Conservation (phyloP, 2,113 vertebrate genomes). For the Stercorarius parasiticus region DNA sequence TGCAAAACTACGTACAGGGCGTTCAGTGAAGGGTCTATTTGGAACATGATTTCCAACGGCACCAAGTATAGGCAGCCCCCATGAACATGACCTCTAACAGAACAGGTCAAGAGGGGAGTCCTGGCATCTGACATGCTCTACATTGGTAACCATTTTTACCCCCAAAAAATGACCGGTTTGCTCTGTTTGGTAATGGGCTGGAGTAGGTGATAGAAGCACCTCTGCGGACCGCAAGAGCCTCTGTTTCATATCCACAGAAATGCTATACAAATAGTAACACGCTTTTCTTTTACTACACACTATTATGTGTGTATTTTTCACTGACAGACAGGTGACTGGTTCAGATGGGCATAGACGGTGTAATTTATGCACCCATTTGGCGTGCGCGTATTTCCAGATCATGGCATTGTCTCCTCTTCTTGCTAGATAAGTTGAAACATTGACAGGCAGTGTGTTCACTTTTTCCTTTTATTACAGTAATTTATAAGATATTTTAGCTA, state of each 20-base stretch:
- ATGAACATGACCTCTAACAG: background rate
- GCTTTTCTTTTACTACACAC: background rate
- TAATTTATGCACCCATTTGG: conserved; percentile 70
- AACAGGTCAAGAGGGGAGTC: background rate
- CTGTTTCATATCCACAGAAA: background rate
- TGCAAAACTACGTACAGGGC: background rate
- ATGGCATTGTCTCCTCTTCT: conserved; percentile 74
- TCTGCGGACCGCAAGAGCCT: background rate
- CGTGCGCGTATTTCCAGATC: conserved; percentile 66
- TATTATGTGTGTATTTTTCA: background rate
- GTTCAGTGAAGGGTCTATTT: background rate
- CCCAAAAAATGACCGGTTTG: background rate
- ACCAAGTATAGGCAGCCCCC: background rate
- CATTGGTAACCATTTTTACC: background rate
- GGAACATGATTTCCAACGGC: background rate
- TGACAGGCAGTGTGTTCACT: conserved; percentile 80
- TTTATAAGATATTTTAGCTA: conserved; percentile 87
- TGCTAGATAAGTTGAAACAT: conserved; percentile 78
- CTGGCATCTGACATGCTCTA: background rate
- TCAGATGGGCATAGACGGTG: conserved; percentile 24
- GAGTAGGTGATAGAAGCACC: background rate
- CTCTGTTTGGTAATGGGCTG: background rate
- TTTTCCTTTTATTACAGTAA: conserved; percentile 83
- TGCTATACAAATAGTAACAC: background rate
- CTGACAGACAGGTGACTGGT: conserved; percentile 30